phyloP scores from a whole-genome alignment of 2,888 invertebrate genomes.

The Lysandra bellargus region DNA sequence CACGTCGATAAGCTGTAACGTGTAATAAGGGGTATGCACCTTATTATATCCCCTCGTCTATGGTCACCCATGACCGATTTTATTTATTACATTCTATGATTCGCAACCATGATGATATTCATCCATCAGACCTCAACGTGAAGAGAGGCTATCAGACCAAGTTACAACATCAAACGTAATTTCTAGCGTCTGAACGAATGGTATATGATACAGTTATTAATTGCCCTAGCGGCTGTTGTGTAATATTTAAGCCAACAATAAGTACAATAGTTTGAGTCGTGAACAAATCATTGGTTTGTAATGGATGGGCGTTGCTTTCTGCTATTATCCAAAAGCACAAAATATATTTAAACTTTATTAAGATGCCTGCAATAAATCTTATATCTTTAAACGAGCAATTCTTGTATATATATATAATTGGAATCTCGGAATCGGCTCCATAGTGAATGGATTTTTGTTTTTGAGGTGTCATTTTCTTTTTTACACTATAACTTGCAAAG shows the following conservation, averaged over 20 bases:
- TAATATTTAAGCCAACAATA: constrained; percentile 2
- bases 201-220: constrained; percentile 5
- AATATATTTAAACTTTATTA: neutral
- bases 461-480: no score
- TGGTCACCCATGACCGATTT: no score
- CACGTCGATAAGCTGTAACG: no score
- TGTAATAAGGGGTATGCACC: no score
- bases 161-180: constrained; percentile 14
- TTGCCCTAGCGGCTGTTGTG: neutral
- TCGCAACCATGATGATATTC: neutral
- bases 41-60: no score
- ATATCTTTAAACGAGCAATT: no score
- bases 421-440: no score
- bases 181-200: neutral
- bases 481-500: no score
- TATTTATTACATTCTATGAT: neutral
- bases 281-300: neutral
- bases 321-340: neutral
- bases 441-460: no score
- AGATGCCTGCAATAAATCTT: neutral
- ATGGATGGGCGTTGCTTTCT: constrained; percentile 4
- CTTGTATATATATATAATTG: no score
- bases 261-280: constrained; percentile 16
- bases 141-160: neutral
- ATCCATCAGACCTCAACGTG: neutral